Percentiles rank a stretch among this genome's conserved stretches.
These are phyloP conservation scores for Mystacornis crossleyi DNA, from an alignment of 2,113 vertebrate species.

Conservation along the genomic window DNA sequence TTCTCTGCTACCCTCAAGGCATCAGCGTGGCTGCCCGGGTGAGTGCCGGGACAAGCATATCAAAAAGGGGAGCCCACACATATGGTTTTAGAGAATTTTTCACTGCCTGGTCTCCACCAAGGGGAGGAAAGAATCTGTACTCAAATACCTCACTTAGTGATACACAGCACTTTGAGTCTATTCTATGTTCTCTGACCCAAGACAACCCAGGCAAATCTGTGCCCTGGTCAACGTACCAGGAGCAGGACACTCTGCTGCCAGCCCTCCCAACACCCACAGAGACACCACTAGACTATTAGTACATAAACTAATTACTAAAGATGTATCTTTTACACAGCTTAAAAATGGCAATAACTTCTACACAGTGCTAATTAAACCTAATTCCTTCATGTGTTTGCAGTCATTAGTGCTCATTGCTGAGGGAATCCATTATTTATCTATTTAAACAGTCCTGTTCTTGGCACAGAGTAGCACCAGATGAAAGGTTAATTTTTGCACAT, in stretches of 20 bases:
- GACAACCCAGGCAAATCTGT: fast-evolving
- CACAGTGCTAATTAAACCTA: neutral
- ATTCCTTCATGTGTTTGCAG: neutral
- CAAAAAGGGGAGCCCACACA: fast-evolving
- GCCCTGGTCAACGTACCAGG: fast-evolving
- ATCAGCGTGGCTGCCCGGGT: neutral
- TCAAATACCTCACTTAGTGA: neutral
- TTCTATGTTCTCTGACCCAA: neutral
- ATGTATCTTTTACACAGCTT: neutral
- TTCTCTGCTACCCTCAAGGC: neutral
- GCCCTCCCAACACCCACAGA: neutral
- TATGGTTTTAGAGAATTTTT: fast-evolving
- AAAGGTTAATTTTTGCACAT: constrained; percentile 31
- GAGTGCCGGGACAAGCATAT: fast-evolving
- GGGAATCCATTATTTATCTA: neutral
- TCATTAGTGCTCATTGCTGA: neutral
- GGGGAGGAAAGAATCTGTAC: neutral
- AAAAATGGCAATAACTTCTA: neutral
- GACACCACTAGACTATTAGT: neutral
- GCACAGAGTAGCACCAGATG: neutral
- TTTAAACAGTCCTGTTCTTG: neutral
- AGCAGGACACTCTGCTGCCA: neutral
- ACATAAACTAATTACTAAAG: neutral
- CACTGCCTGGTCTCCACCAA: neutral
- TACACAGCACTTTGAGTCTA: neutral